phyloP scores from a whole-genome alignment of 92 coral and sea anemone species.

The Meandrina meandrites region DNA sequence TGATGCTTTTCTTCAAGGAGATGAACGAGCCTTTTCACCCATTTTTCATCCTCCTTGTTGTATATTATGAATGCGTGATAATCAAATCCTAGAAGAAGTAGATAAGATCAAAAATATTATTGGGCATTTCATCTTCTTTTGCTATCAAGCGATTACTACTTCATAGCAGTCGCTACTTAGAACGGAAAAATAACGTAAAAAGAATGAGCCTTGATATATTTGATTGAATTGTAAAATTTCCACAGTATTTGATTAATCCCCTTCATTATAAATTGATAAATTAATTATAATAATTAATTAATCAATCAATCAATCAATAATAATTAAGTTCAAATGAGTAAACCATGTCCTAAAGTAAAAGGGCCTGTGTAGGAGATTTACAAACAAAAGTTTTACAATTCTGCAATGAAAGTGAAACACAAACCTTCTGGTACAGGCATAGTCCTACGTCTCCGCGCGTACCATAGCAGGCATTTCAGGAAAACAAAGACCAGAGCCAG shows the following conservation, averaged over 20 bases:
- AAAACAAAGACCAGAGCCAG: not conserved
- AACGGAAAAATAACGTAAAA: too few relatives aligned
- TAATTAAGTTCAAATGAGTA: too few relatives aligned
- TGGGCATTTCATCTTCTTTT: not conserved
- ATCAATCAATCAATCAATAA: too few relatives aligned
- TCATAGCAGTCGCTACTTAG: not conserved
- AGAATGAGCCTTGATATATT: too few relatives aligned
- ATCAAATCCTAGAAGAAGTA: conserved; percentile 10
- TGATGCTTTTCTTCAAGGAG: conserved; percentile 19
- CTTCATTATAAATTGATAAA: too few relatives aligned
- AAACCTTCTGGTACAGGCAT: not conserved
- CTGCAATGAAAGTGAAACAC: not conserved
- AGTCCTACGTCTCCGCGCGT: not conserved
- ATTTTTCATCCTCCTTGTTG: not conserved
- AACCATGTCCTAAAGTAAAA: too few relatives aligned
- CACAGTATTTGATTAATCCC: too few relatives aligned
- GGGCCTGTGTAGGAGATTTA: too few relatives aligned
- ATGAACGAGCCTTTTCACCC: conserved; percentile 8
- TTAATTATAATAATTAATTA: too few relatives aligned
- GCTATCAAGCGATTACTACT: not conserved
- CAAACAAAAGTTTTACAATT: too few relatives aligned
- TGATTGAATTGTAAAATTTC: too few relatives aligned
- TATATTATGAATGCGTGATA: conserved; percentile 36
- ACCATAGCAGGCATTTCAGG: not conserved
- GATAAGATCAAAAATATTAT: not conserved